Evolutionary conservation across 2,113 vertebrate genomes (phyloP).

Genomic region (Lynx canadensis): DNA sequence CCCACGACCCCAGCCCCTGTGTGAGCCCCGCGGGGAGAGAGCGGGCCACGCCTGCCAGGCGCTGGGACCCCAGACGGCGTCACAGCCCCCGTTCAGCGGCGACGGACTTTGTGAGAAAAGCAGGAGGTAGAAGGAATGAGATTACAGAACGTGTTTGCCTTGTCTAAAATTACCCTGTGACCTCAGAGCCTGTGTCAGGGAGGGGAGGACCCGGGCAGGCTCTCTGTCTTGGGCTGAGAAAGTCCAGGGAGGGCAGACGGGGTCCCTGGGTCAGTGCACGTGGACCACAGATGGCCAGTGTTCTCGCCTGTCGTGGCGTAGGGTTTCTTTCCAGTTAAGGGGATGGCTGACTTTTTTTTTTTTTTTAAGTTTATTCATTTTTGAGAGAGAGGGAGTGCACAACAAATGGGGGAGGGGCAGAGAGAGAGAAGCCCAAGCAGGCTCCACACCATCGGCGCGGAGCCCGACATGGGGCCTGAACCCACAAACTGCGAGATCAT

Average conservation of each 20-base stretch:
- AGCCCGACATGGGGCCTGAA: no score
- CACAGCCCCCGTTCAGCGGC: rapidly evolving
- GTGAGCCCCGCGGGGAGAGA: background rate
- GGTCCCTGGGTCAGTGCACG: background rate
- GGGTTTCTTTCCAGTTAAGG: background rate
- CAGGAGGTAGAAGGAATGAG: background rate
- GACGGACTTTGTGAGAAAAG: background rate
- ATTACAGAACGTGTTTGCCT: background rate
- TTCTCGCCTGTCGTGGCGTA: background rate
- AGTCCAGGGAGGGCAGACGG: background rate
- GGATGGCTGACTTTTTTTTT: background rate
- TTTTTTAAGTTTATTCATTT: no score
- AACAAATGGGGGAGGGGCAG: no score
- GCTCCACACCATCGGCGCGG: no score
- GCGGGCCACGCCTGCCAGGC: rapidly evolving
- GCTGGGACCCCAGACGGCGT: background rate
- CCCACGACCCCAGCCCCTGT: background rate
- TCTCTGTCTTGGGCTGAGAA: constrained; percentile 42
- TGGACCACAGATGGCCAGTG: background rate
- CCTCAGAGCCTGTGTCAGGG: background rate
- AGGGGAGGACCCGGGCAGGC: background rate
- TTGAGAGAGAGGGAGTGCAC: rapidly evolving
- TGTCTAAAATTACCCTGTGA: background rate
- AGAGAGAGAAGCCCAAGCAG: no score
- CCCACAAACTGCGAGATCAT: no score